Conservation (phyloP, 2,113 vertebrate genomes). For the Cacatua alba region DNA sequence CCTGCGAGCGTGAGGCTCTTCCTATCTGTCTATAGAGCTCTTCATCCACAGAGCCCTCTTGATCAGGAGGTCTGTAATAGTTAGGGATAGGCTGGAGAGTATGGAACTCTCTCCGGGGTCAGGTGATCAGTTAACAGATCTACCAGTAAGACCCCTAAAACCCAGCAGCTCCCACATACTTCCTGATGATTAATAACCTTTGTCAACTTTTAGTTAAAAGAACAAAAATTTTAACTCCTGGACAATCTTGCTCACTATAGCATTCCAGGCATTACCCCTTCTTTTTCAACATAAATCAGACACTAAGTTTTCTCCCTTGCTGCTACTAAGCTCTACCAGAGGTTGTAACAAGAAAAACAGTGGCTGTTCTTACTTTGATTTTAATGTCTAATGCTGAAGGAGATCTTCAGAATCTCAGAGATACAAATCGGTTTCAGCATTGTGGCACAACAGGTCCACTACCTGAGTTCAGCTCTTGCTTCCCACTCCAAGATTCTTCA, state of each 20-base stretch:
- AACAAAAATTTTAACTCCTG: background rate
- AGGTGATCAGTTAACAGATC: background rate
- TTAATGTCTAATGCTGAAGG: background rate
- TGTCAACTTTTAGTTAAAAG: background rate
- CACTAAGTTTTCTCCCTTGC: background rate
- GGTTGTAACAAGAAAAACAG: background rate
- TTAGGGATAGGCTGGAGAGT: no score
- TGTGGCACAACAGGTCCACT: background rate
- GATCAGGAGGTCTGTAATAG: no score
- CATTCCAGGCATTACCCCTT: background rate
- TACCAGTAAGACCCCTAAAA: background rate
- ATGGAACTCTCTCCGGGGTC: no score
- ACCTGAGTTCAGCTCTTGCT: background rate
- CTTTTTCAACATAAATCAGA: background rate
- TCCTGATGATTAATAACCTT: background rate
- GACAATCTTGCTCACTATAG: background rate
- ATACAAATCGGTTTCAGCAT: background rate
- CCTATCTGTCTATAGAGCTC: no score
- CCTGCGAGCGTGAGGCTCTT: no score
- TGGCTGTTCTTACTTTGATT: background rate
- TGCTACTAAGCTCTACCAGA: background rate
- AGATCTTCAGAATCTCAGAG: background rate
- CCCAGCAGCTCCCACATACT: background rate
- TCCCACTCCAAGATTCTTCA: background rate
- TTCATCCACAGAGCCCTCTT: no score